Evolutionary conservation across 2,888 invertebrate species (phyloP), one percentile per base, ranked within the genome.

Genomic region (Furcula furcula): DNA sequence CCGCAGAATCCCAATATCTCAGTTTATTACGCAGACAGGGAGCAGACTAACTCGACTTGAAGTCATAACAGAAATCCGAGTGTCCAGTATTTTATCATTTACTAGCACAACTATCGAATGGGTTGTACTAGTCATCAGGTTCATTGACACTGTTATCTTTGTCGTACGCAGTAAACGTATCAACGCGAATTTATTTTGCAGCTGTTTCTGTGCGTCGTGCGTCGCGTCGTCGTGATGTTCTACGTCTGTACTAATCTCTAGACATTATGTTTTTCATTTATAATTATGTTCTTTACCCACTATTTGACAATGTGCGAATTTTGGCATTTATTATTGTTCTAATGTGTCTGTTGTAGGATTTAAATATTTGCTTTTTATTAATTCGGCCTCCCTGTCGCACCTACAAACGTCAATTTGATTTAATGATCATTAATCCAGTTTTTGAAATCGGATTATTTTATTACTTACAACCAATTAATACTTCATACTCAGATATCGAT

Each of bases 131-230:
- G 48, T n/a, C 56, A 58, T 53, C 39, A 57, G 52, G 83, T 70
- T 70, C 76, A 46, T 48, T 48, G 75, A 72, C 71, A 75, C 49
- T 58, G 54, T 67, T 73, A 73, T 76, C 73, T 67, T 56, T 60
- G 64, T 68, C 28, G 18, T 65, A 55, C 58, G 46, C 48, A 48
- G 45, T 53, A 45, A 49, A 65, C 49, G 55, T 62, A 59, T 57
- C 46, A 49, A 30, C 36, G 52, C 51, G 40, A 26, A 23, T 14
- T n/a, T 66, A 38, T 64, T 69, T 65, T 51, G 53, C 74, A 76
- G 74, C 72, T 76, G 78, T 66, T 58, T 2, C 7, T 2, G 41
- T 19, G 37, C 29, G 36, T 12, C 16, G 16, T 16, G 6, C 16
- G 6, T 16, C 16, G 9, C 26, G 26, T 14, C 4, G 10, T 10